Evolutionary conservation across 2,888 invertebrate genomes (phyloP).

Genomic region (Blomia tropicalis): DNA sequence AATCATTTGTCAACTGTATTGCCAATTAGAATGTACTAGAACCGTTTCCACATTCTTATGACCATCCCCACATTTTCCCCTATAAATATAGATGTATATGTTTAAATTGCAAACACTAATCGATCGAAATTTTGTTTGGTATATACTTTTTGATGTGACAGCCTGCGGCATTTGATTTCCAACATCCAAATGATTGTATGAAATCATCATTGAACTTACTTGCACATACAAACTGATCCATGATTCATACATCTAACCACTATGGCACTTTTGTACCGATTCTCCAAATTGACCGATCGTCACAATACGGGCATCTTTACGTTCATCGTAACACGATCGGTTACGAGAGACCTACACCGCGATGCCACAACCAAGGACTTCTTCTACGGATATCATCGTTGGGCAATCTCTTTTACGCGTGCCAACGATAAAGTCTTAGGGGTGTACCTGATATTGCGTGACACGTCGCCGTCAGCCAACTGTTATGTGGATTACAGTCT

Average conservation of each 20-base stretch:
- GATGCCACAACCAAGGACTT: conserved; percentile 67
- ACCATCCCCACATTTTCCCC: too few species aligned
- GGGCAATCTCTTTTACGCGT: conserved; percentile 62
- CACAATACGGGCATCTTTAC: conserved; percentile 62
- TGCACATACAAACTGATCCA: too few species aligned
- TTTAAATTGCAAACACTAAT: too few species aligned
- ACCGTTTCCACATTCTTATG: too few species aligned
- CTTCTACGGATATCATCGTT: conserved; percentile 60
- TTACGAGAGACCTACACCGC: conserved; percentile 57
- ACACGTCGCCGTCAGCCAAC: conserved; percentile 49
- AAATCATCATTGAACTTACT: too few species aligned
- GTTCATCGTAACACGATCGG: conserved; percentile 60
- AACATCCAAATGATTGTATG: too few species aligned
- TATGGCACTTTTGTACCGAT: conserved; percentile 62
- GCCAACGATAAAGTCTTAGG: conserved; percentile 61
- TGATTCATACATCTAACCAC: not conserved
- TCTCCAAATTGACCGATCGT: conserved; percentile 63
- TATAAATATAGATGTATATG: too few species aligned
- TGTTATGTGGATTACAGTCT: conserved; percentile 64
- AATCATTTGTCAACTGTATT: too few species aligned
- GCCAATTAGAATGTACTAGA: too few species aligned
- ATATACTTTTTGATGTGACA: too few species aligned
- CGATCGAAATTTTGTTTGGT: too few species aligned
- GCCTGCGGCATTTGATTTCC: too few species aligned
- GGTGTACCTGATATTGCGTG: conserved; percentile 59